phyloP scores from a whole-genome alignment of 2,113 vertebrate species.

The Choloepus hoffmanni region DNA sequence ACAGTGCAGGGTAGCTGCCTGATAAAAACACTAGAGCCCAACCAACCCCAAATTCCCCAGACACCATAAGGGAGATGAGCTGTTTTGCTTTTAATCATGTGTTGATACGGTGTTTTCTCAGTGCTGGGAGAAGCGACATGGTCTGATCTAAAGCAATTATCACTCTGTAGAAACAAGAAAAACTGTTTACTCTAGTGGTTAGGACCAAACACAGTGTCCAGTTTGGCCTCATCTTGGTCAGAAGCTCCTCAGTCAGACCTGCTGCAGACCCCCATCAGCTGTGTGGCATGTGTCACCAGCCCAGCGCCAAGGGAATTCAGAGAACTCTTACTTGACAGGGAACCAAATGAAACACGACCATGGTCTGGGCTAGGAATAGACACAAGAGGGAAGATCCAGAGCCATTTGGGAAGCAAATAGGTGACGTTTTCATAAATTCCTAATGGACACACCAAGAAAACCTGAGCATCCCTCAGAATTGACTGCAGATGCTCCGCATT shows the following conservation, averaged over 20 bases:
- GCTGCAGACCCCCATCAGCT: background rate
- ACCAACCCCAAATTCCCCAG: background rate
- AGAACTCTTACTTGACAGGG: conserved; percentile 55
- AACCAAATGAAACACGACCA: conserved; percentile 21
- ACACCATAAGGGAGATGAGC: background rate
- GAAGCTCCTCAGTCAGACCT: background rate
- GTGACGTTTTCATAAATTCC: background rate
- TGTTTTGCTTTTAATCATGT: background rate
- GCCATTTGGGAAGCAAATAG: background rate
- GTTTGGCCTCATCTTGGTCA: background rate
- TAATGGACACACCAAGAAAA: background rate
- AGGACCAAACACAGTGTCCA: background rate
- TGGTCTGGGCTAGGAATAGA: conserved; percentile 47
- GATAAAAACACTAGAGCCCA: background rate
- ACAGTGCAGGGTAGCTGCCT: background rate
- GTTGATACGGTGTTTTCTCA: background rate
- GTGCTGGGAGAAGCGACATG: background rate
- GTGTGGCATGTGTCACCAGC: background rate
- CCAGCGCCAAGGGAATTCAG: conserved; percentile 32
- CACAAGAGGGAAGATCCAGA: background rate
- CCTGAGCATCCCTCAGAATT: conserved; percentile 43
- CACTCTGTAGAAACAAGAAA: background rate
- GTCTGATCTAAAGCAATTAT: background rate
- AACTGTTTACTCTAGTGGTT: no score
- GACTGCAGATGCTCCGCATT: background rate